Evolutionary conservation across 2,888 invertebrate genomes (phyloP), one percentile per base, ranked within the genome.

Genomic region (Cinara cedri): DNA sequence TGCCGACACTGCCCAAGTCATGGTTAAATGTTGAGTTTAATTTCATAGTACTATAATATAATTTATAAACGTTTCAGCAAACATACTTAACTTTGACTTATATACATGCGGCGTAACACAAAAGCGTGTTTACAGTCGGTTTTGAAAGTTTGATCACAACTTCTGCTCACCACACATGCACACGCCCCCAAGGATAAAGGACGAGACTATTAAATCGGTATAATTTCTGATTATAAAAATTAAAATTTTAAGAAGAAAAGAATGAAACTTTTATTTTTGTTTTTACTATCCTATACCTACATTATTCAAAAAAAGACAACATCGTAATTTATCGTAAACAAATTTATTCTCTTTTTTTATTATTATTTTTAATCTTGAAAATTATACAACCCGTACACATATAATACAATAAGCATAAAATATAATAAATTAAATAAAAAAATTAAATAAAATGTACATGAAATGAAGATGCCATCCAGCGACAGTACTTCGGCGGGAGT

Each of bases 111-210:
- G 21, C 26, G 11, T 68, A 51, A 26, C n/a, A 42, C 10, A 21
- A 70, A 9, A 6, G 3, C 42, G 14, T 70, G 34, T 55, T 70
- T 21, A 14, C 44, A 14, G 13, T 14, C 2, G 54, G 8, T 70
- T 71, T 55, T 42, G 14, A 42, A 71, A 71, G 71, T 71, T 71
- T 71, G 21, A 55, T 55, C 71, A 24, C 55, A 70, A 70, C 70
- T 70, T 70, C 19, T 55, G 19, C 34, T 6, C 34, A 6, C 34
- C 34, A 34, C 34, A 68, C 68, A 26, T 13, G 11, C 26, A 68
- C 49, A n/a, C 66, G n/a, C 46, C 49, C 19, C 34, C n/a, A n/a
- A 68, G 26, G n/a, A 68, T 51, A 68, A 14, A n/a, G 44, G 14
- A 65, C 21, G 19, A 34, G 68, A 51, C 19, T 34, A 51, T 24